Evolutionary conservation across 35 echinoderm and acorn worm genomes (phyloP), one percentile per base, ranked within the genome.

Genomic region (Holothuria glaberrima): DNA sequence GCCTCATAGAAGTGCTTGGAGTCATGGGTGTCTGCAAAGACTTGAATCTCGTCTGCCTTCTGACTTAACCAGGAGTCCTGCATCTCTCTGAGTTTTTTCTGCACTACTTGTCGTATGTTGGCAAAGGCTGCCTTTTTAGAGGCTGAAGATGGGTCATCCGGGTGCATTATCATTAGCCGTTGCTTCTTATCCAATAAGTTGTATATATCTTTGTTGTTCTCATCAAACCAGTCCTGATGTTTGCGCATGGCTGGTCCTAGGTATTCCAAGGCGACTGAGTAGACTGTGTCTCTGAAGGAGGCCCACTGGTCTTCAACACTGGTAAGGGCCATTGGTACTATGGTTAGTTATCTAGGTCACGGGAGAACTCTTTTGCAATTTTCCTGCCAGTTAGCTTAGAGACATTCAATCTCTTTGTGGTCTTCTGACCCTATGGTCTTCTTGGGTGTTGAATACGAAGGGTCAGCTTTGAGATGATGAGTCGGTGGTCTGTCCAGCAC

Each of bases 401-500:
- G 24, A 82, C 52, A 33, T 90, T 90, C 5, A 90, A 57, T 27
- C 87, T 29, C 80, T 52, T 89, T 26, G 28, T 19, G 19, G 45
- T 31, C 14, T 26, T 59, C 64, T 59, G 25, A 3, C 89, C 61
- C 30, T 81, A 86, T 0, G 72, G 68, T 2, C 61, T 6, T 88
- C 68, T 79, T 70, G 60, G 16, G 6, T 72, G 86, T 16, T 89
- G 52, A 30, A 89, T 20, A 24, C 0, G 0, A n/a, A 93, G 29
- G 13, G 65, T 71, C 17, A 93, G 4, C 44, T 88, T 82, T 5
- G 86, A 89, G 60, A 80, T 29, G 35, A 93, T 36, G 9, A 93
- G 45, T 5, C 74, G 34, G 60, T 93, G 91, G 48, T 89, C 58
- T 18, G 91, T 93, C 84, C 66, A 79, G 72, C 82, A 87, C 6